Base-by-base conservation (phyloP, 2,888 invertebrate genomes). In the Campopleginae sp. region DNA sequence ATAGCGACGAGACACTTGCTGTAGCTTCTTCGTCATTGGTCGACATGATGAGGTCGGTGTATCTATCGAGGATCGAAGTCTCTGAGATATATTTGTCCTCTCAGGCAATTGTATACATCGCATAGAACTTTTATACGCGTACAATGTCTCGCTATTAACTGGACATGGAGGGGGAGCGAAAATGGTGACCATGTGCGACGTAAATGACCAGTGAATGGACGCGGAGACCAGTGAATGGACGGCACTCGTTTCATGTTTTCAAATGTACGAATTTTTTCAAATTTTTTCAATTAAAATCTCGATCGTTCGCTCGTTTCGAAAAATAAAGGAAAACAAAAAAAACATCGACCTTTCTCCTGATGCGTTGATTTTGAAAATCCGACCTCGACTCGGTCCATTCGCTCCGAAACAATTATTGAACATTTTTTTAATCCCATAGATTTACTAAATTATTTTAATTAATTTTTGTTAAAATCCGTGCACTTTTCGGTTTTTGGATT, bases 1-100 rank as follows among this genome's bases (percentile, higher is more conserved):
- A 92, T 92, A 89, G 90, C 90, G 89, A 87, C 86, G 85, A 90
- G 89, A 90, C 89, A 81, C 85, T 80, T 86, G 58, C 65, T 76
- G 87, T 23, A 12, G 80, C 87, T 86, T 84, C 70, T 81, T 84
- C 87, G 89, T 91, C 88, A 91, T 91, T 91, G 91, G 91, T 88
- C 76, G 88, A 58, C 85, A 38, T 10, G 38, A 85, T 70, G 65
- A 71, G 77, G 80, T 77, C 87, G 87, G 87, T 86, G 81, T 70
- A 77, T 80, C 80, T 80, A 71, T 76, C 54, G 38, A 80, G 86
- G 86, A 87, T 88, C 82, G 72, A 84, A 84, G 65, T 33, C 79
- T 63, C 44, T 54, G 77, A 19, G 65, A 81, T 80, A 71, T 63
- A 23, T 80, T 66, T 46, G 61, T 68, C 74, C 65, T 68, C 78